Evolutionary conservation across 2,888 invertebrate species (phyloP), one percentile per base, ranked within the genome.

Genomic region (Podabrus alpinus): DNA sequence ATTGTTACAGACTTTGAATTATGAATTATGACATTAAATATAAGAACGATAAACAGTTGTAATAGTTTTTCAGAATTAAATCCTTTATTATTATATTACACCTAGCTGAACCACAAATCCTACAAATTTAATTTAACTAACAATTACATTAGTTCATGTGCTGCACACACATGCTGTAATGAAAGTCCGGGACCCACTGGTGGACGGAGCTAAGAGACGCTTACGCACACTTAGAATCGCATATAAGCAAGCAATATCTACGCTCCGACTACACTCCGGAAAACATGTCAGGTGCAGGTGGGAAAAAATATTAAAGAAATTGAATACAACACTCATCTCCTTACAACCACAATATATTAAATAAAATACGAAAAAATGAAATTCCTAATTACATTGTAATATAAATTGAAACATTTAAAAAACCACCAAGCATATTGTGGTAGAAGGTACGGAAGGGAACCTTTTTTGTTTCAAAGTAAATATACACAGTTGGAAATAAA

Each of bases 301-400:
- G 80, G 82, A 83, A 79, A 79, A 81, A 84, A 85, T 82, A 64
- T 17, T 64, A 64, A 64, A 64, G 62, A 64, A 64, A 64, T 64
- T 83, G 82, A 85, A 85, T 84, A 83, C 85, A 85, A 84, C 83
- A 82, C 84, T 83, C 45, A 10, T 81, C 80, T 90, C 91, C 91
- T 91, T 91, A 90, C 91, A 92, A 90, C 92, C 92, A 92, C 91
- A 92, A 91, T 92, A 91, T 91, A 90, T 90, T 90, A 90, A 89
- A 90, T 89, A 90, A 90, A 89, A 90, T 89, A 89, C 89, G 89
- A 89, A 89, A 88, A 88, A 89, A 89, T 88, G 89, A 89, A 89
- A 88, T 89, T 89, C 89, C 89, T 90, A 90, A 84, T 82, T 83
- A 84, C 83, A 84, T 78, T 74, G 79, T 83, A 81, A 81, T 82